Evolutionary conservation across 2,888 invertebrate species (phyloP).

Genomic region (Acleris laterana): DNA sequence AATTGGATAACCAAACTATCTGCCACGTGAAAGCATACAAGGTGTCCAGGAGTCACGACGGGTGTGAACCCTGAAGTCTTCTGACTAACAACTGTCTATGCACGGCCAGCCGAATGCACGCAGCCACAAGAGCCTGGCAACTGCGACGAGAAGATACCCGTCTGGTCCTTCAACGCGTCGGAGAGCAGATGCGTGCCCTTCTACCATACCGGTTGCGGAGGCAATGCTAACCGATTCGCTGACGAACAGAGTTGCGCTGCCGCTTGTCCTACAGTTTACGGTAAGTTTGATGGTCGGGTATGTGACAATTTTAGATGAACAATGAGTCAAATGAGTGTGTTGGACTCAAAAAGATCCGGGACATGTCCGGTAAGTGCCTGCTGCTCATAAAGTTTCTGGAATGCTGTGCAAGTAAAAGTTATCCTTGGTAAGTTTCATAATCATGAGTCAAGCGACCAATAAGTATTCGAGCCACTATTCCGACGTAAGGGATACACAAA

Average conservation of each 20-base stretch:
- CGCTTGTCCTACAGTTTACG: conserved; percentile 90
- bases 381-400: too few relatives aligned
- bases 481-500: neutral
- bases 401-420: too few relatives aligned
- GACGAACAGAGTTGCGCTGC: conserved; percentile 89
- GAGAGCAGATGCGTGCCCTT: conserved; percentile 96
- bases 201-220: conserved; percentile 96
- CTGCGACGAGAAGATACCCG: conserved; percentile 89
- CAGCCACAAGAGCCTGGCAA: conserved; percentile 90
- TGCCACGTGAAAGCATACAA: conserved; percentile 13
- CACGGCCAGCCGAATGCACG: conserved; percentile 88
- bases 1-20: neutral
- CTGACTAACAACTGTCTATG: conserved; percentile 64
- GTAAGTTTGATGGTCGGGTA: conserved; percentile 80
- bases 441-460: too few relatives aligned
- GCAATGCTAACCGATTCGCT: conserved; percentile 94
- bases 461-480: too few relatives aligned
- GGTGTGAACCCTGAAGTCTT: conserved; percentile 5
- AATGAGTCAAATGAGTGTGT: too few relatives aligned
- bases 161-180: conserved; percentile 93
- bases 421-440: too few relatives aligned
- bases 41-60: conserved; percentile 29
- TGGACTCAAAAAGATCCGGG: too few relatives aligned
- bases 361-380: too few relatives aligned
- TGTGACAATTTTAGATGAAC: neutral